Conservation (phyloP, 2,797 vertebrate genomes). For the Catharus ustulatus region DNA sequence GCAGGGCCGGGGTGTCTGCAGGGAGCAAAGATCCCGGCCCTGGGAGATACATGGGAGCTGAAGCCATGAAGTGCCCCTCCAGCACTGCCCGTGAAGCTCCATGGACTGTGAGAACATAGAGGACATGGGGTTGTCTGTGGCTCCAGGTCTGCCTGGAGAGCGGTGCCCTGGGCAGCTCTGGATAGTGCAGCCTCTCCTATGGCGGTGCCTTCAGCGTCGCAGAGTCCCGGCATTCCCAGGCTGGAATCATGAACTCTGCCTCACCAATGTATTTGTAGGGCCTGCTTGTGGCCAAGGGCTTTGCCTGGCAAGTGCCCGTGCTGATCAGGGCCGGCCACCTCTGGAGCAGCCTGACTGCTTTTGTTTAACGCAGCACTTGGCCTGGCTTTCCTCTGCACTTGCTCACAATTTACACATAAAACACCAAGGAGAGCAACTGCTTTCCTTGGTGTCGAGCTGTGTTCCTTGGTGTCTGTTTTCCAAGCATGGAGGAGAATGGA, state of each 20-base stretch:
- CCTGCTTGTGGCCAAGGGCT: neutral
- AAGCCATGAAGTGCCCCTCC: neutral
- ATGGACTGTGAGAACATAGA: neutral
- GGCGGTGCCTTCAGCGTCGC: accelerated
- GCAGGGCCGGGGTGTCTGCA: no score
- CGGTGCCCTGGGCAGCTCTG: neutral
- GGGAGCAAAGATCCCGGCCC: neutral
- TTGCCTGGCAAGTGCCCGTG: neutral
- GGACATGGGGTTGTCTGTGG: accelerated
- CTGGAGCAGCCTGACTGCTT: neutral
- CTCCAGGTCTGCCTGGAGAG: neutral
- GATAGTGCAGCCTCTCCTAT: neutral
- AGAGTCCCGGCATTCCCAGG: neutral
- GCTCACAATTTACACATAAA: neutral
- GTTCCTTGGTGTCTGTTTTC: neutral
- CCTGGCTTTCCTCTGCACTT: neutral
- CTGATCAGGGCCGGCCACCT: accelerated
- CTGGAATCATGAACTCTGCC: neutral
- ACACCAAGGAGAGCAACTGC: accelerated
- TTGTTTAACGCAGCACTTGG: neutral
- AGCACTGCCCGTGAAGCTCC: neutral
- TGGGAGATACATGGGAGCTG: neutral
- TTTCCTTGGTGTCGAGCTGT: neutral
- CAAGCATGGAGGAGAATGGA: neutral
- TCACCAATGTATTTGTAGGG: neutral